Evolutionary conservation across 2,797 vertebrate genomes (phyloP).

Genomic region (Arremon brunneinucha): DNA sequence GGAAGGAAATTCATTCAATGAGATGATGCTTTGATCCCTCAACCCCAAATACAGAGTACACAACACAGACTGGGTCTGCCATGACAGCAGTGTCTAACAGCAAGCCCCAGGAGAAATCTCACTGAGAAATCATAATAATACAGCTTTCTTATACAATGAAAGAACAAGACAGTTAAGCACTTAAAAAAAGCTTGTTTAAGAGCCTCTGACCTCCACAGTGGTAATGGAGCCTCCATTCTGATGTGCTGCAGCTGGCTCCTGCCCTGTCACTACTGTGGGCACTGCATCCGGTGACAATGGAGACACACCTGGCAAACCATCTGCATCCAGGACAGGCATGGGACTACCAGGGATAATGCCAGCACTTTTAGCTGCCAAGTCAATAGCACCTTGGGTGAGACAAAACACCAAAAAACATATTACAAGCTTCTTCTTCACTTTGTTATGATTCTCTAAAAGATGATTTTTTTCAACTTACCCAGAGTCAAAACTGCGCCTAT

Average conservation of each 20-base stretch:
- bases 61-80: background rate
- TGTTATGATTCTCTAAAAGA: background rate
- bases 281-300: conserved; percentile 68
- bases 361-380: conserved; percentile 94
- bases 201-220: conserved; percentile 77
- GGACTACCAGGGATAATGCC: conserved; percentile 93
- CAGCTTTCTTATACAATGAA: background rate
- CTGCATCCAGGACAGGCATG: conserved; percentile 76
- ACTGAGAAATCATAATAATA: background rate
- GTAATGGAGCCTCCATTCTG: conserved; percentile 65
- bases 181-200: background rate
- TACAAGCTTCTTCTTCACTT: background rate
- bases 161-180: background rate
- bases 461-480: background rate
- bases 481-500: background rate
- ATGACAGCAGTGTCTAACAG: accelerated
- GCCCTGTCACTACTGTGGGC: conserved; percentile 32
- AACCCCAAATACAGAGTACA: background rate
- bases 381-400: conserved; percentile 86
- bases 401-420: background rate
- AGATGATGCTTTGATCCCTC: background rate
- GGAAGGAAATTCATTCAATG: background rate
- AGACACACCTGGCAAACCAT: conserved; percentile 70
- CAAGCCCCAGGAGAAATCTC: background rate
- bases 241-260: conserved; percentile 58